These are phyloP conservation scores for Diploscapter pachys DNA, from an alignment of 1,140 invertebrate genomes.

Conservation along the genomic window DNA sequence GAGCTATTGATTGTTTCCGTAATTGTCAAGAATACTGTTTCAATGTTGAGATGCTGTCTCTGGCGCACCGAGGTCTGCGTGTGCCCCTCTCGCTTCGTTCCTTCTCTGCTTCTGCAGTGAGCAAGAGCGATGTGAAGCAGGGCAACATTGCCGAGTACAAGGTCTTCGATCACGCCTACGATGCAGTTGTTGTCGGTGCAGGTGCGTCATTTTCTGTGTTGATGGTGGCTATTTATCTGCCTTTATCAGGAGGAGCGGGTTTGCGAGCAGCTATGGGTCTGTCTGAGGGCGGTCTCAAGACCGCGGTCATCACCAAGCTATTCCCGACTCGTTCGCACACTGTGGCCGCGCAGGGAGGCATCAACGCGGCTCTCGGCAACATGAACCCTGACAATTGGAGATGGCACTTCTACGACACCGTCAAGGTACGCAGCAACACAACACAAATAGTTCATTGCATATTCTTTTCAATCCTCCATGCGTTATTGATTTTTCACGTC, in stretches of 20 bases:
- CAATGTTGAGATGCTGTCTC: conserved; percentile 4
- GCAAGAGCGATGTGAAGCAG: conserved; percentile 17
- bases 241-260: conserved; percentile 76
- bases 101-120: background rate
- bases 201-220: conserved; percentile 59
- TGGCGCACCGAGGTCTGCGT: background rate
- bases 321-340: conserved; percentile 87
- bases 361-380: conserved; percentile 88
- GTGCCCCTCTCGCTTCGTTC: background rate
- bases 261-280: conserved; percentile 90
- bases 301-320: conserved; percentile 94
- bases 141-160: conserved; percentile 36
- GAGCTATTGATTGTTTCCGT: too few relatives aligned
- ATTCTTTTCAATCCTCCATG: conserved; percentile 14
- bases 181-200: conserved; percentile 94
- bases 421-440: conserved; percentile 69
- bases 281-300: conserved; percentile 90
- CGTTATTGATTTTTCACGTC: too few relatives aligned
- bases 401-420: conserved; percentile 95
- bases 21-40: too few relatives aligned
- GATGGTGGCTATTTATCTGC: conserved; percentile 11
- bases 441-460: conserved; percentile 5
- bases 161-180: conserved; percentile 83
- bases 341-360: conserved; percentile 92
- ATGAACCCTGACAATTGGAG: conserved; percentile 94